Evolutionary conservation across 2,113 vertebrate species (phyloP).

Genomic region (Panthera leo): DNA sequence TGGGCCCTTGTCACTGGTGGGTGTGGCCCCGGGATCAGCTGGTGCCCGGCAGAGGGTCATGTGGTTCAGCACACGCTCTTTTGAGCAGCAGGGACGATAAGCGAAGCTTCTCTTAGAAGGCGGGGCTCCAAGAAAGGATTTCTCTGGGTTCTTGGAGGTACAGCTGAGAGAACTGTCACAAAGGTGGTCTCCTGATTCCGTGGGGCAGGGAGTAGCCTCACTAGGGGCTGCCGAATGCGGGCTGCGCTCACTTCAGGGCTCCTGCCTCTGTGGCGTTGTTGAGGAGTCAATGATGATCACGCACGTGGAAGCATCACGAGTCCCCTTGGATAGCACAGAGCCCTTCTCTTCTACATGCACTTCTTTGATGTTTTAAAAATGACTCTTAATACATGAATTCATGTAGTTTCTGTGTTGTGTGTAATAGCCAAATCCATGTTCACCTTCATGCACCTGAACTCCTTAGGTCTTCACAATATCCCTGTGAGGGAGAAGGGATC

Average conservation of each 20-base stretch:
- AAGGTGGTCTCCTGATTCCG: not conserved
- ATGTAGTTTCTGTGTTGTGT: not conserved
- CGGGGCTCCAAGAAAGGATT: rapidly evolving
- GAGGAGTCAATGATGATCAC: not conserved
- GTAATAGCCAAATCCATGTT: not conserved
- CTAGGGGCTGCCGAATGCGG: rapidly evolving
- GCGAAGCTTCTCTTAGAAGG: not conserved
- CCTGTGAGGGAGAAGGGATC: not conserved
- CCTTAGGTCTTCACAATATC: too few relatives aligned
- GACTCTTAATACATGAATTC: not conserved
- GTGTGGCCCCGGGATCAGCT: not conserved
- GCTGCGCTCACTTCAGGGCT: not conserved
- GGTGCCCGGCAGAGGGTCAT: not conserved
- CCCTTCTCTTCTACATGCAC: not conserved
- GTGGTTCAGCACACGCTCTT: not conserved
- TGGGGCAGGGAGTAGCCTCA: not conserved
- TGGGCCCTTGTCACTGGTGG: not conserved
- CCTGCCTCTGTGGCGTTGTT: not conserved
- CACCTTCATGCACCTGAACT: not conserved
- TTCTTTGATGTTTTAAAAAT: not conserved
- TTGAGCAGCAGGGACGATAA: not conserved
- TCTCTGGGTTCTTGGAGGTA: not conserved
- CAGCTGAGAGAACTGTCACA: not conserved
- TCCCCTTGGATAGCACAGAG: not conserved
- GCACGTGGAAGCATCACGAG: not conserved